Conservation (phyloP, 2,797 vertebrate species). For the Bucorvus abyssinicus region DNA sequence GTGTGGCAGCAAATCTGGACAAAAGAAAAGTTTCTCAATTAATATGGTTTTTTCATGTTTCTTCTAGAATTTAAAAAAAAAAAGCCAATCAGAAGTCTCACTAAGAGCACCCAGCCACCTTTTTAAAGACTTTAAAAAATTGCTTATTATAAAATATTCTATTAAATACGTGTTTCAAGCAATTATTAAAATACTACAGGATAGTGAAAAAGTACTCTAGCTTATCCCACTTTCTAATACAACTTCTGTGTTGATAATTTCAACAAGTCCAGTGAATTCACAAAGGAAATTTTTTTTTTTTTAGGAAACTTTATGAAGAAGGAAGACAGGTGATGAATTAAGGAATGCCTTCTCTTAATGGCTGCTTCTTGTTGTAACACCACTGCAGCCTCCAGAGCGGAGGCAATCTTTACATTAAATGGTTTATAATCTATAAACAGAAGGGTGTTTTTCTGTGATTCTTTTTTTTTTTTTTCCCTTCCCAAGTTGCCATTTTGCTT, state of each 20-base stretch:
- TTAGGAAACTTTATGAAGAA: neutral
- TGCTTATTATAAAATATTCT: neutral
- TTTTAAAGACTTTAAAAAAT: neutral
- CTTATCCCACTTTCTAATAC: neutral
- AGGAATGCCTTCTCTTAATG: neutral
- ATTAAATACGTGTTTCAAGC: neutral
- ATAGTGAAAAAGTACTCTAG: neutral
- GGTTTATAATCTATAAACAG: neutral
- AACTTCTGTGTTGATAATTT: neutral
- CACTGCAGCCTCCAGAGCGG: neutral
- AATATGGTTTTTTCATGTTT: neutral
- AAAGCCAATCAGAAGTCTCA: neutral
- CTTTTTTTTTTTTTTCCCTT: neutral
- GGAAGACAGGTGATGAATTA: neutral
- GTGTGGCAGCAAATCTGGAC: neutral
- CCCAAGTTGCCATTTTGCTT: neutral
- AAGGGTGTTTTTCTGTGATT: neutral
- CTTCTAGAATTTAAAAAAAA: neutral
- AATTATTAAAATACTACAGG: neutral
- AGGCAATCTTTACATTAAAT: neutral
- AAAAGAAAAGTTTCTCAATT: neutral
- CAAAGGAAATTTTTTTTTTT: neutral
- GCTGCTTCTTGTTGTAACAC: neutral
- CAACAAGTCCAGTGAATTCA: neutral
- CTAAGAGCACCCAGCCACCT: neutral